phyloP scores from a whole-genome alignment of 2,888 invertebrate species.

The Macroteleia sp. region DNA sequence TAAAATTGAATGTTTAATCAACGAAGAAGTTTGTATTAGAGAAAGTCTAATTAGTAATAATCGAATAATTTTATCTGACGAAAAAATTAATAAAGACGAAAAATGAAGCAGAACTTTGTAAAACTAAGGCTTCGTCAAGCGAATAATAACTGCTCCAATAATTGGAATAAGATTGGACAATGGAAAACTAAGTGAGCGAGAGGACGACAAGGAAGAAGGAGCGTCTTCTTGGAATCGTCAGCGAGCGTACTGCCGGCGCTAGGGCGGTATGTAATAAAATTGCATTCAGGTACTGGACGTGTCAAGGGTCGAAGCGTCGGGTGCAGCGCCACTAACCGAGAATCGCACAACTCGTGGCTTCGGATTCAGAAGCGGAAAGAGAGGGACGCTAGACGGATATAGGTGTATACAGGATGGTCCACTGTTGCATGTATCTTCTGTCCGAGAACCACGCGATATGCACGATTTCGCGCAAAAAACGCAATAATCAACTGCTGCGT shows the following conservation, averaged over 20 bases:
- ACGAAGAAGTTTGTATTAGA: too few relatives aligned
- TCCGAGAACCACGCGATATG: constrained; percentile 29
- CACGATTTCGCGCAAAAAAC: constrained; percentile 35
- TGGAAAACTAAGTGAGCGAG: background rate
- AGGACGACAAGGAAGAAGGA: background rate
- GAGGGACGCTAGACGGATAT: constrained; percentile 61
- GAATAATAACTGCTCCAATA: background rate
- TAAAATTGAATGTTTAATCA: too few relatives aligned
- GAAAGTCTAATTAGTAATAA: too few relatives aligned
- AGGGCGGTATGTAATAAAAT: constrained; percentile 54
- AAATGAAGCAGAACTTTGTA: too few relatives aligned
- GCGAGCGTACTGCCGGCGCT: constrained; percentile 21
- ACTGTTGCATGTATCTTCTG: constrained; percentile 66
- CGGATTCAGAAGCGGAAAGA: constrained; percentile 34
- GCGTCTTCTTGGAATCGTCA: constrained; percentile 34
- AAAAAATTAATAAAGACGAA: too few relatives aligned
- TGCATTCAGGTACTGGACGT: constrained; percentile 63
- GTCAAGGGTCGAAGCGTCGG: constrained; percentile 64
- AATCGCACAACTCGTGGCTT: constrained; percentile 58
- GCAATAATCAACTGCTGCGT: constrained; percentile 26
- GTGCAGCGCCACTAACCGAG: constrained; percentile 50
- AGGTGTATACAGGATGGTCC: constrained; percentile 66
- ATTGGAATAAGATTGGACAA: background rate
- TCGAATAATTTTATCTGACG: too few relatives aligned
- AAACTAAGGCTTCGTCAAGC: too few relatives aligned